phyloP scores from a whole-genome alignment of 2,888 invertebrate genomes.

The Eudemis profundana region DNA sequence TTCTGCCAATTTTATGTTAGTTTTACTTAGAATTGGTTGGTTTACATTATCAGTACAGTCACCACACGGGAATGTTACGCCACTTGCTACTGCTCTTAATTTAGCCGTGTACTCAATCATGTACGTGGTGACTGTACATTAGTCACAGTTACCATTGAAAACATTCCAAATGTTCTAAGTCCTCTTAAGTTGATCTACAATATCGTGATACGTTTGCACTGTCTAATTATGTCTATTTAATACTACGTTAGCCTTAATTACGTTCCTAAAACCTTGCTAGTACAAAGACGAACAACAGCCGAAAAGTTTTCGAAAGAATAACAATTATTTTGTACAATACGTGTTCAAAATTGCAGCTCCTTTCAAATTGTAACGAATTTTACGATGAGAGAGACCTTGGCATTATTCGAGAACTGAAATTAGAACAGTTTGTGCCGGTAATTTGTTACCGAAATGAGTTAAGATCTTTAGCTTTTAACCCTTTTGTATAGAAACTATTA shows the following conservation, averaged over 20 bases:
- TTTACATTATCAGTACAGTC: no score
- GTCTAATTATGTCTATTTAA: conserved; percentile 41
- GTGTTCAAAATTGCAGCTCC: conserved; percentile 43
- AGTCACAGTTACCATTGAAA: no score
- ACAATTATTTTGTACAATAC: conserved; percentile 50
- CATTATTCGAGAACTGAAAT: conserved; percentile 46
- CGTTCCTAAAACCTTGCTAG: conserved; percentile 44
- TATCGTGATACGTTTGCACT: conserved; percentile 21
- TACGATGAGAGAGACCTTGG: conserved; percentile 54
- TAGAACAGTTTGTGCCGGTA: conserved; percentile 29
- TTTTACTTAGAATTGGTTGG: no score
- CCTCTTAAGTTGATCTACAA: conserved; percentile 12
- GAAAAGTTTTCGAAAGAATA: conserved; percentile 48
- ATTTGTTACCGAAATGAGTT: conserved; percentile 25
- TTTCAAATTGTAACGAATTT: conserved; percentile 47
- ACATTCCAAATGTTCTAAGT: no score
- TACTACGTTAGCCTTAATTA: conserved; percentile 52
- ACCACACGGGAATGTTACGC: no score
- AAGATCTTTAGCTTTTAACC: conserved; percentile 28
- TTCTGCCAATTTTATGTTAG: no score
- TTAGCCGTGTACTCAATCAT: no score
- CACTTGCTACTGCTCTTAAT: no score
- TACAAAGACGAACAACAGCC: conserved; percentile 39
- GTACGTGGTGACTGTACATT: no score
- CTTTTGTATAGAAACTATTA: conserved; percentile 3